Evolutionary conservation across 2,888 invertebrate genomes (phyloP), one percentile per base, ranked within the genome.

Genomic region (Sericinus montela): DNA sequence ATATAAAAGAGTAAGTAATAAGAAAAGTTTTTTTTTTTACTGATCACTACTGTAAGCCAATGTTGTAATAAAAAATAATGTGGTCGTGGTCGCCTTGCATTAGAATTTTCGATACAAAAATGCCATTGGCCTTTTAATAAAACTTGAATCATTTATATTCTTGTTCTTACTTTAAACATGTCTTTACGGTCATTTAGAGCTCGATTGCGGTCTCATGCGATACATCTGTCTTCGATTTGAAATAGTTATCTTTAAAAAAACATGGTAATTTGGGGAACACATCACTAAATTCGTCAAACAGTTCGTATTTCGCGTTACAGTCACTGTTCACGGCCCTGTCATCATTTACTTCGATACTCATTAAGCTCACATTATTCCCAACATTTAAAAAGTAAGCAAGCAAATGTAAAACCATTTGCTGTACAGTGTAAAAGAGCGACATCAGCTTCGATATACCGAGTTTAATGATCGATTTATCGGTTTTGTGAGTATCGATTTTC

Each of bases 361-460:
- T 14, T 11, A 35, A 15, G 9, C 35, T 10, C 10, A 15, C 2
- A 7, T 14, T 35, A 15, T 35, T 35, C 59, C 58, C 60, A 57
- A 65, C 62, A 62, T 52, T 55, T 55, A 54, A 52, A 25, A 38
- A 13, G 57, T 58, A 55, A 52, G 37, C 45, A 44, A 81, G 72
- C 80, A 84, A 79, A 76, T 84, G 80, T 79, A 85, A 72, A 79
- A 83, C 76, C 77, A 83, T 78, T 80, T 66, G 84, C 80, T 69
- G 70, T 51, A 79, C 61, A 44, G 72, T 56, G 54, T 72, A 69
- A 57, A 80, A 61, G 38, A 80, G 58, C 51, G 73, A 52, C 54
- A 69, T 56, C 43, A 77, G 54, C 57, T 69, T 72, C 66, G 67
- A 64, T 46, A 67, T 50, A 45, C 63, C 59, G 58, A 55, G 59